Evolutionary conservation across 2,797 vertebrate genomes (phyloP), one percentile per base, ranked within the genome.

Genomic region (Rhinatrema bivittatum): DNA sequence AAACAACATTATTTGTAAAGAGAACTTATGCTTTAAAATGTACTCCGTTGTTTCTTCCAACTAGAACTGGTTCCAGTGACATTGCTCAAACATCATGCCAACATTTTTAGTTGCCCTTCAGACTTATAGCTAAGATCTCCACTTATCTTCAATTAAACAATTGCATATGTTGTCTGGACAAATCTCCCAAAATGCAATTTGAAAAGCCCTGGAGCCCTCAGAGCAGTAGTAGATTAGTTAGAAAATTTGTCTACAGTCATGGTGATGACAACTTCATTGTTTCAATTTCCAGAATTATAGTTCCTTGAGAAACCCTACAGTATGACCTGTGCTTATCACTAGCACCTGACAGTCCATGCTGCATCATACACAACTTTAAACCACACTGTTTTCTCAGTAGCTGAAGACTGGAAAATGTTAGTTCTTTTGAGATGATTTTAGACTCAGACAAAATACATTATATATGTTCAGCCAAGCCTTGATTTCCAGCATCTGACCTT

Each of bases 401-500:
- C 32, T 46, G 41, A 49, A 58, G 16, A 48, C 50, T 46, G 18
- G 35, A 48, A 57, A 7, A 10, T 50, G 19, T 42, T 27, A 39
- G 27, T 42, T 55, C 25, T 48, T 47, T 25, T 28, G 39, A 12
- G 33, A 20, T 35, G 33, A 53, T 18, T 65, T 50, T 74, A 73
- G 72, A 83, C 74, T 82, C 79, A 81, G 75, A 87, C 84, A 82
- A 84, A 87, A 75, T 72, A 84, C 66, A 72, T 79, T 79, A 78
- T 81, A 78, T 81, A 70, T 49, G 82, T 80, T 73, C 85, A 83
- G 84, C 82, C 86, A 79, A 86, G 85, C 86, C 82, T 85, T 87
- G 85, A 88, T 85, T 85, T 81, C 73, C 73, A 86, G 61, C 56
- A 84, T 87, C 79, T 86, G 85, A 87, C 82, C 84, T 82, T 74